These are phyloP conservation scores for Coregonus suidteri DNA, from an alignment of 2,797 vertebrate genomes.

Conservation along the genomic window DNA sequence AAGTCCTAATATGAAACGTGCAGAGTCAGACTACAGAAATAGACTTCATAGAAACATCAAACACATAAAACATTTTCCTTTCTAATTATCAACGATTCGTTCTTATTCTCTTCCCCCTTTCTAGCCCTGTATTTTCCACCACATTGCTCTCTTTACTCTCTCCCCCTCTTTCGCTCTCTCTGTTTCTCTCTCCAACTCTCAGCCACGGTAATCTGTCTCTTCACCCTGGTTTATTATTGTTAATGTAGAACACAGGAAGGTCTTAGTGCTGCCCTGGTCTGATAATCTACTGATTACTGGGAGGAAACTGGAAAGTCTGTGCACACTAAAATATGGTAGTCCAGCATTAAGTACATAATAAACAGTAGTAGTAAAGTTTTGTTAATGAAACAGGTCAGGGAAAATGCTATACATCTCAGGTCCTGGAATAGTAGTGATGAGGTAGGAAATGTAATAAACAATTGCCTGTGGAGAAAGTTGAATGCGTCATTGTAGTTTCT, in stretches of 20 bases:
- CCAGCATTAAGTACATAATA: background rate
- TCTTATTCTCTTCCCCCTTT: background rate
- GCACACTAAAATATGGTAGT: constrained; percentile 23
- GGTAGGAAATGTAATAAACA: background rate
- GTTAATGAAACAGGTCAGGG: background rate
- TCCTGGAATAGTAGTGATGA: background rate
- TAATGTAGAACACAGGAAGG: constrained; percentile 45
- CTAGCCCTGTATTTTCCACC: background rate
- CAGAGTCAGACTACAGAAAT: background rate
- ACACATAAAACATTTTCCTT: background rate
- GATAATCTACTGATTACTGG: constrained; percentile 38
- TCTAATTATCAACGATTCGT: background rate
- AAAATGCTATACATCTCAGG: background rate
- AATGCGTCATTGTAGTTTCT: background rate
- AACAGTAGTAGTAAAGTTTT: background rate
- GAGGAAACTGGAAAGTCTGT: constrained; percentile 33
- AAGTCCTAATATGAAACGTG: background rate
- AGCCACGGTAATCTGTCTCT: background rate
- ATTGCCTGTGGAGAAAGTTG: background rate
- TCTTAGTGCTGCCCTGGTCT: constrained; percentile 51
- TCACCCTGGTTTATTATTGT: constrained; percentile 50
- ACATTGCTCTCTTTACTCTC: background rate
- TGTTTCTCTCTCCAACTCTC: background rate
- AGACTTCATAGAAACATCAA: background rate
- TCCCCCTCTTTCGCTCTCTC: background rate